A percentile compares a stretch with the other conserved stretches of the same genome.
These are phyloP conservation scores for Australoheros facetus DNA, from an alignment of 2,797 vertebrate species.

Conservation along the genomic window DNA sequence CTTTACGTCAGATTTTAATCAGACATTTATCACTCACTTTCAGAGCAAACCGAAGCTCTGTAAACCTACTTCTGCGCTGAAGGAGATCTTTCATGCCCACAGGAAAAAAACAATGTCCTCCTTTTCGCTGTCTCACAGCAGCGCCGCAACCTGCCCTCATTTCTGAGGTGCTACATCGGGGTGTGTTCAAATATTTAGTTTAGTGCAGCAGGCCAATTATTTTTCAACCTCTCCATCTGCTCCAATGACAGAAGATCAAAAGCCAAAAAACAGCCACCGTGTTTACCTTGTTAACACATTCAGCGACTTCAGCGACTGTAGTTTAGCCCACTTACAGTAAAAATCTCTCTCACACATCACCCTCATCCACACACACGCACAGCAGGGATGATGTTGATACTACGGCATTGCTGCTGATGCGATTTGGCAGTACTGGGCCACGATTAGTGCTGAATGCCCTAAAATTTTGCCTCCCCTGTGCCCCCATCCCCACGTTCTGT, in stretches of 20 bases:
- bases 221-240: slow-evolving; percentile 13
- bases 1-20: slow-evolving; percentile 23
- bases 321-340: slow-evolving; percentile 35
- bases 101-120: slow-evolving; percentile 54
- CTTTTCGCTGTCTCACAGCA: slow-evolving; percentile 60
- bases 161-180: slow-evolving; percentile 46
- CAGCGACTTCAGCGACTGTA: slow-evolving; percentile 9
- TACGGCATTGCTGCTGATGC: slow-evolving; percentile 57
- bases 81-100: slow-evolving; percentile 29
- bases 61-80: slow-evolving; percentile 32
- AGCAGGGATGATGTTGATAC: slow-evolving; percentile 35
- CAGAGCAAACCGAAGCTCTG: slow-evolving; percentile 22
- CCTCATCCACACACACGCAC: slow-evolving; percentile 22
- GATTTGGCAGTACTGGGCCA: slow-evolving; percentile 78
- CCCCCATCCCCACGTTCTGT: slow-evolving; percentile 31
- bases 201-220: slow-evolving; percentile 26
- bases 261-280: not conserved
- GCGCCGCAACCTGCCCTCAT: slow-evolving; percentile 56
- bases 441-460: slow-evolving; percentile 70
- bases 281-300: slow-evolving; percentile 1
- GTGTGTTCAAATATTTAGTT: slow-evolving; percentile 56
- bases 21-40: slow-evolving; percentile 22
- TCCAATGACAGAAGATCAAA: not conserved
- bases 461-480: slow-evolving; percentile 46
- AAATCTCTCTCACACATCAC: slow-evolving; percentile 1